These are phyloP conservation scores for Malurus elegans DNA, from an alignment of 2,113 vertebrate genomes.

Conservation along the genomic window DNA sequence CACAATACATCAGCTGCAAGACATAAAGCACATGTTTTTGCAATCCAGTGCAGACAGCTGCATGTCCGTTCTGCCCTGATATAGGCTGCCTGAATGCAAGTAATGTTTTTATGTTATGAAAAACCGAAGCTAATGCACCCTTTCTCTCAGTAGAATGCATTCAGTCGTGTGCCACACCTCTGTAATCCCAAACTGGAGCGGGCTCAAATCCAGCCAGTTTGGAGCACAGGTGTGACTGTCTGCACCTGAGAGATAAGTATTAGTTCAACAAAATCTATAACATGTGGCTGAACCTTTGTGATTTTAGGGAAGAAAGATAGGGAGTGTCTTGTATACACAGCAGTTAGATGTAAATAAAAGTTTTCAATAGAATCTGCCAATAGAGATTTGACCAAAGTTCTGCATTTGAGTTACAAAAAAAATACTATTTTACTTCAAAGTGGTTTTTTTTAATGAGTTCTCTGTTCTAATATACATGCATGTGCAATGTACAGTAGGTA, in stretches of 20 bases:
- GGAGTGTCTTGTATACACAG: neutral
- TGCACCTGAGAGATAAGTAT: constrained; percentile 12
- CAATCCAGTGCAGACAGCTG: neutral
- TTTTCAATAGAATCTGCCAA: neutral
- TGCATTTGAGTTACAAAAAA: neutral
- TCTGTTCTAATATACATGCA: neutral
- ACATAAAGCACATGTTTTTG: constrained; percentile 12
- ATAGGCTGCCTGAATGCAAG: neutral
- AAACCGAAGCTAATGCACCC: neutral
- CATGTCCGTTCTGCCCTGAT: neutral
- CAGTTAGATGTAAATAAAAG: neutral
- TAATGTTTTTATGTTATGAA: neutral
- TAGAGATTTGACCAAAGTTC: neutral
- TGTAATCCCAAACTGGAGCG: neutral
- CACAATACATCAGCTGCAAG: constrained; percentile 14
- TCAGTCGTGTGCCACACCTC: neutral
- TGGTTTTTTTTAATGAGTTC: neutral
- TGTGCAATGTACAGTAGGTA: neutral
- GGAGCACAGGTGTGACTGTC: neutral
- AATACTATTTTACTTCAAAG: neutral
- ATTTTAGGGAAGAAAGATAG: neutral
- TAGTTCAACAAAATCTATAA: neutral
- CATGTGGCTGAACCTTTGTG: neutral
- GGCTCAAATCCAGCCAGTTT: neutral
- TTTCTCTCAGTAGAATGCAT: neutral